Conservation (phyloP, 2,888 invertebrate species). For the Sclerodermus sp. region DNA sequence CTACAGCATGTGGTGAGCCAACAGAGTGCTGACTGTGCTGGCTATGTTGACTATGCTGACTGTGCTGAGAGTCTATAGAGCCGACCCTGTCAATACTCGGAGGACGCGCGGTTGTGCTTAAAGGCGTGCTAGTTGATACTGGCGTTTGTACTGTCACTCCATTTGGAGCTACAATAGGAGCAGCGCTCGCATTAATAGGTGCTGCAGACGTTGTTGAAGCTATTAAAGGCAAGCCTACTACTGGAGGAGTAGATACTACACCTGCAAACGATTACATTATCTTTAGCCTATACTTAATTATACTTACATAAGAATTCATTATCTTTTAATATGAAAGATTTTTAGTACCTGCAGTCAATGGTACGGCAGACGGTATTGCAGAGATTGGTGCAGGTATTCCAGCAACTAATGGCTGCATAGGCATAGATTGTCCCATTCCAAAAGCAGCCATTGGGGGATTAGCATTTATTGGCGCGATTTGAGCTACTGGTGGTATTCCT, state of each 20-base stretch:
- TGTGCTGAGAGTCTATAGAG: conserved; percentile 60
- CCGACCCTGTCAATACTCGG: conserved; percentile 63
- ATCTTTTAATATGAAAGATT: background rate
- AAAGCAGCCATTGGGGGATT: conserved; percentile 53
- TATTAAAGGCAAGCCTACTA: conserved; percentile 33
- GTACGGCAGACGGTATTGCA: conserved; percentile 32
- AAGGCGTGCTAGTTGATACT: conserved; percentile 51
- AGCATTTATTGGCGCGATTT: conserved; percentile 50
- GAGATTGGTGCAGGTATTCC: conserved; percentile 34
- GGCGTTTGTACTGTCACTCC: conserved; percentile 45
- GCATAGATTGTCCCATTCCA: conserved; percentile 43
- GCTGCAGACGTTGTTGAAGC: conserved; percentile 26
- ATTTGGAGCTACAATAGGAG: conserved; percentile 22
- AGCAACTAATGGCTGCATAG: conserved; percentile 43
- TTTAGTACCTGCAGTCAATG: conserved; percentile 34
- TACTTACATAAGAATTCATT: conserved; percentile 3
- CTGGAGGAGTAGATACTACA: conserved; percentile 29
- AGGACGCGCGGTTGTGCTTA: conserved; percentile 54
- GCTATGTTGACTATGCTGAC: conserved; percentile 34
- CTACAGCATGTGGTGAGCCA: conserved; percentile 61
- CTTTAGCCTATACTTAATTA: background rate
- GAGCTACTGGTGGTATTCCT: conserved; percentile 43
- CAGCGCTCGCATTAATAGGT: conserved; percentile 29
- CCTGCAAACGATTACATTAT: conserved; percentile 25
- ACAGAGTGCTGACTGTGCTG: conserved; percentile 35